Conservation (phyloP, 2,888 invertebrate species). For the Melanargia galathea region DNA sequence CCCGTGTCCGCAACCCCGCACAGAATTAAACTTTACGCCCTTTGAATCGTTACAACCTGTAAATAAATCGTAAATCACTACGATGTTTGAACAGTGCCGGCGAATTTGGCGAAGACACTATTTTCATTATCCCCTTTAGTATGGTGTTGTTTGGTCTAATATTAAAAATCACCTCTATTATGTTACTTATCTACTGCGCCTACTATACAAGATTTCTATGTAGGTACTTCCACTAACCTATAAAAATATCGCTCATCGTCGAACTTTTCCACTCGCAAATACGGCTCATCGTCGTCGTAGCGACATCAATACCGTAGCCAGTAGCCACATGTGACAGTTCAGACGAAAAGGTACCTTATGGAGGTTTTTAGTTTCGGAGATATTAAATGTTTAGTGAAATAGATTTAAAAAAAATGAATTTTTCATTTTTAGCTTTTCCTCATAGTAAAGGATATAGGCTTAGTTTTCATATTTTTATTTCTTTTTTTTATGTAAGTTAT, state of each 20-base stretch:
- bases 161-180: neutral
- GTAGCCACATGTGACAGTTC: no score
- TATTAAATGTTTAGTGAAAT: no score
- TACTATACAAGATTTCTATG: neutral
- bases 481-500: no score
- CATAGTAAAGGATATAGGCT: no score
- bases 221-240: neutral
- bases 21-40: conserved; percentile 74
- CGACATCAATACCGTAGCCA: conserved; percentile 11
- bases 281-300: neutral
- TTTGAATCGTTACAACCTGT: conserved; percentile 68
- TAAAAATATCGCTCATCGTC: neutral
- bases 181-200: neutral
- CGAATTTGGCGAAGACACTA: conserved; percentile 23
- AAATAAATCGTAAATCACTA: conserved; percentile 76
- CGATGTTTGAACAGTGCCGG: conserved; percentile 31
- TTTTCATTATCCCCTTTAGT: conserved; percentile 22
- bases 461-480: no score
- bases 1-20: conserved; percentile 67
- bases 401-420: no score
- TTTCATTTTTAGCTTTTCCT: no score
- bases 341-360: no score
- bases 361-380: no score
- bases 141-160: no score
- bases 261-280: neutral